Conservation (phyloP, 2,113 vertebrate genomes). For the Pedetes capensis region DNA sequence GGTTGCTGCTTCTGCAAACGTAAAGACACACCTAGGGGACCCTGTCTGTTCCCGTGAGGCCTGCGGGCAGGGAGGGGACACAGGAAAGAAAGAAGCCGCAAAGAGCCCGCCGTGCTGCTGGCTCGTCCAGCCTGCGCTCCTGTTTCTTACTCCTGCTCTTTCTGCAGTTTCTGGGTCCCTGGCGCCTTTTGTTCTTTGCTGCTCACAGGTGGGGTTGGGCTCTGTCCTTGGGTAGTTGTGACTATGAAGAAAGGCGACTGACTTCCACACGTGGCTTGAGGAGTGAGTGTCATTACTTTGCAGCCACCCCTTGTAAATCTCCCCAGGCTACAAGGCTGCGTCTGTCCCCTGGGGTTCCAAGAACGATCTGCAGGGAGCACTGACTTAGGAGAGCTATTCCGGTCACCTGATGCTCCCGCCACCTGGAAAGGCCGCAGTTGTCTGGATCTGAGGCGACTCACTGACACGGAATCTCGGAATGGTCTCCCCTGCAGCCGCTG, state of each 20-base stretch:
- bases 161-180: background rate
- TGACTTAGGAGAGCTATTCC: conserved; percentile 62
- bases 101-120: background rate
- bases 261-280: background rate
- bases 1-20: background rate
- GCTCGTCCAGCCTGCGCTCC: background rate
- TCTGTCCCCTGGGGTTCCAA: background rate
- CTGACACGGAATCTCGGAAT: no score
- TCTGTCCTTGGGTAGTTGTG: background rate
- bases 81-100: background rate
- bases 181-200: background rate
- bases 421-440: conserved; percentile 55
- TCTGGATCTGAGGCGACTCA: background rate
- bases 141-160: background rate
- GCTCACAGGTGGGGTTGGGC: background rate
- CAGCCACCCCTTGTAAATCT: conserved; percentile 60
- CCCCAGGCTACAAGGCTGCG: background rate
- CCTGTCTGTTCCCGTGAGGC: background rate
- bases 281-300: background rate
- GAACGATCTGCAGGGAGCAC: background rate
- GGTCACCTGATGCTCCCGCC: conserved; percentile 34
- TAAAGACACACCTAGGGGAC: background rate
- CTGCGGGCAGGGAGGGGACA: background rate
- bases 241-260: background rate
- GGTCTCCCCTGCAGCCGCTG: no score